A percentile compares a stretch with the other conserved stretches of the same genome.
These are phyloP conservation scores for Zaprionus davidi DNA, from an alignment of 1,140 invertebrate genomes.

Conservation along the genomic window DNA sequence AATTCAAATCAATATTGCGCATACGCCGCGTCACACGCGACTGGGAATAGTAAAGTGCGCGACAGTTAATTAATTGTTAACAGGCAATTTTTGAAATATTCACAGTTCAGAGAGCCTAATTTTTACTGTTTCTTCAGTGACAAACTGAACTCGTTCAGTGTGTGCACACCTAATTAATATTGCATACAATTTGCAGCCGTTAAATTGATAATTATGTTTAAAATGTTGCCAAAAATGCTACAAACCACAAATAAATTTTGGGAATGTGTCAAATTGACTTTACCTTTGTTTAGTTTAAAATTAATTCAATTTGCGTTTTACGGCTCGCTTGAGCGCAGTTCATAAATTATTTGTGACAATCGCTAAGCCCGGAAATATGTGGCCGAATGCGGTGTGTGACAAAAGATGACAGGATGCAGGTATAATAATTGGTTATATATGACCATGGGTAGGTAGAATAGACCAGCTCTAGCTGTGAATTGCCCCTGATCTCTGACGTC, in stretches of 20 bases:
- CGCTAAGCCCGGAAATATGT: slow-evolving; percentile 27
- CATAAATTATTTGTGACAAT: slow-evolving; percentile 53
- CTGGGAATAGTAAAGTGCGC: neutral
- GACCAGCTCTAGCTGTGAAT: neutral
- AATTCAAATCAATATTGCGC: slow-evolving; percentile 33
- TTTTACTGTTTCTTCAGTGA: no score
- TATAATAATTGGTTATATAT: neutral
- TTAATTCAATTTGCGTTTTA: slow-evolving; percentile 49
- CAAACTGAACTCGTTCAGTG: neutral
- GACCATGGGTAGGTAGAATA: neutral
- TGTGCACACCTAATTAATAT: slow-evolving; percentile 1
- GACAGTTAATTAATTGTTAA: neutral
- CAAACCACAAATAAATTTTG: neutral
- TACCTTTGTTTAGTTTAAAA: slow-evolving; percentile 21
- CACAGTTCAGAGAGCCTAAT: neutral
- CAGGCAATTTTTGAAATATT: neutral
- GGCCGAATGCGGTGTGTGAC: slow-evolving; percentile 52
- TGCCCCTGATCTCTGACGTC: slow-evolving; percentile 21
- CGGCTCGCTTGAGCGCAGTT: slow-evolving; percentile 3
- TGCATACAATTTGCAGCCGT: neutral
- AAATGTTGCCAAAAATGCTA: neutral
- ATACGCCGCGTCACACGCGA: slow-evolving; percentile 19
- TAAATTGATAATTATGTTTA: neutral
- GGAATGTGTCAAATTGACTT: slow-evolving; percentile 42
- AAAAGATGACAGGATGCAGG: slow-evolving; percentile 35